Evolutionary conservation across 1,140 invertebrate species (phyloP), one percentile per base, ranked within the genome.

Genomic region (Cyclargus thomasi): DNA sequence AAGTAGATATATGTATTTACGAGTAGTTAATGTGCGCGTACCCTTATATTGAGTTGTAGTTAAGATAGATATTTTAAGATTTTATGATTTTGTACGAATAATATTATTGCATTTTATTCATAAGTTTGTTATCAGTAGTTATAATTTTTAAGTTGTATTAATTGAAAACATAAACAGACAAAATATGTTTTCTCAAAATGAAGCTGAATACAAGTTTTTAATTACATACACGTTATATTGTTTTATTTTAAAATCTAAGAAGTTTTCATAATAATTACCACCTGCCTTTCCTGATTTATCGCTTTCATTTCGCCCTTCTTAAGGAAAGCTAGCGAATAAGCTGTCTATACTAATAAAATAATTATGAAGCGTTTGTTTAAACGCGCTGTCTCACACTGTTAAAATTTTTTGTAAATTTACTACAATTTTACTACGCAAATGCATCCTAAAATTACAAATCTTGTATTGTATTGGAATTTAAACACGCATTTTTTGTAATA

Each of bases 141-240:
- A 21, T 59, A 22, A 11, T 59, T 18, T 59, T 59, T 59, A 59
- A 59, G 21, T 21, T 59, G 55, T 55, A 21, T 20, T 18, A 59
- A 20, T 20, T 20, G 10, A 59, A 21, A 59, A 10, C 14, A 20
- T 11, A 18, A 59, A 20, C 55, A 59, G 20, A n/a, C 55, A 59
- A 59, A 20, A 2, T 17, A 55, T 59, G 17, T 20, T 20, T 59
- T 59, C 29, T 29, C 18, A 59, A 59, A 5, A 59, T 59, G 17
- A 18, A 18, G 20, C 20, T 59, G 2, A 59, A 59, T 59, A 59
- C 17, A 59, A 55, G 17, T 59, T 59, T 59, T 59, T 59, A 11
- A 20, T 20, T 59, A 59, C 21, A 59, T 21, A 59, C 18, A 6
- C 17, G 53, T 3, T 29, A 4, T 29, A 59, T 59, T 59, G 55